Percentiles rank a stretch among this genome's conserved stretches.
phyloP scores from a whole-genome alignment of 2,888 invertebrate species.

The Heliconius sara region DNA sequence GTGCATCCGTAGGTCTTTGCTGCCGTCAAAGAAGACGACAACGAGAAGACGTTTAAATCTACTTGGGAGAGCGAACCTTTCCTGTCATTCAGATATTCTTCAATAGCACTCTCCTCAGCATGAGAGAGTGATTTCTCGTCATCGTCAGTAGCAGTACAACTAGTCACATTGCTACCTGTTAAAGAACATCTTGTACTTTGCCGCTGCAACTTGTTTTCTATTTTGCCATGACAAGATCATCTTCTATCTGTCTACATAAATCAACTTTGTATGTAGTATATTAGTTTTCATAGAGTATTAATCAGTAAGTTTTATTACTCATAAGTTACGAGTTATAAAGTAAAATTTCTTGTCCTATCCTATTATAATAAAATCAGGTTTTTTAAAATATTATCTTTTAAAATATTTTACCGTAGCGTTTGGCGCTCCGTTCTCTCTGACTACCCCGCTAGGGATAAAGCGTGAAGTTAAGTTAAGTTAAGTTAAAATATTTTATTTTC shows the following conservation, averaged over 20 bases:
- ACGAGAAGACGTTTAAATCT: neutral
- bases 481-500: too few species aligned
- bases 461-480: too few species aligned
- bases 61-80: constrained; percentile 5
- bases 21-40: neutral
- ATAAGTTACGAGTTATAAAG: too few species aligned
- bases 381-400: too few species aligned
- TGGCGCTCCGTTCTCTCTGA: too few species aligned
- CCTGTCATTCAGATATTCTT: neutral
- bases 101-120: too few species aligned
- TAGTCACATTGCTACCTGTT: neutral
- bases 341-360: too few species aligned
- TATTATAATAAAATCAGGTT: too few species aligned
- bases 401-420: too few species aligned
- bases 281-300: neutral
- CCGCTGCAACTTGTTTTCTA: neutral
- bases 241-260: neutral
- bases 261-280: neutral
- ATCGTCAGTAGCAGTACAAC: neutral
- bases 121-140: neutral
- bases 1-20: neutral
- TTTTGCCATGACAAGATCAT: neutral
- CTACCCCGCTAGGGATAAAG: too few species aligned
- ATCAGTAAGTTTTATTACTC: neutral
- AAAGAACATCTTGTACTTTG: neutral